These are phyloP conservation scores for Gallinago solitaria DNA, from an alignment of 2,797 vertebrate species.

Conservation along the genomic window DNA sequence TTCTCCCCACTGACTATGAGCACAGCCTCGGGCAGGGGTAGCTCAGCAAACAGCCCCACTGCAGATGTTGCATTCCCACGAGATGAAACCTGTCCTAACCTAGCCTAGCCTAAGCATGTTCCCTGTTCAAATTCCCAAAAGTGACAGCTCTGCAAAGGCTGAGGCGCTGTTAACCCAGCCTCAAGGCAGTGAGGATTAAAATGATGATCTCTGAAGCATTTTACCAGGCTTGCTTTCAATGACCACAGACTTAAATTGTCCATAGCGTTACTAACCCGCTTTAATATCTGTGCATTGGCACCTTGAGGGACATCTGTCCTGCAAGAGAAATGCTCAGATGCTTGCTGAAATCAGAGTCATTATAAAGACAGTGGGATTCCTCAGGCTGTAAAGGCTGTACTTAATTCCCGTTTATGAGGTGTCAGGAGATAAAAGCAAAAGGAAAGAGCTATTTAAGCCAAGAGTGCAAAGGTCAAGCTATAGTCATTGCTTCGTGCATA, in stretches of 20 bases:
- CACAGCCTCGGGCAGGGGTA: not conserved
- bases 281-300: not conserved
- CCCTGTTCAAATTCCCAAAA: not conserved
- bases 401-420: not conserved
- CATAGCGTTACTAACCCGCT: not conserved
- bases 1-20: not conserved
- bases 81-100: not conserved
- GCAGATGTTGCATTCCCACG: not conserved
- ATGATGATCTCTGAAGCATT: not conserved
- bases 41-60: not conserved
- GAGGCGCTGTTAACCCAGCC: not conserved
- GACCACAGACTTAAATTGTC: rapidly evolving
- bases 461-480: not conserved
- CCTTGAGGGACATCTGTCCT: not conserved
- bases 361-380: not conserved
- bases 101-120: not conserved
- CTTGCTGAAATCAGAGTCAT: not conserved
- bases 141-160: not conserved
- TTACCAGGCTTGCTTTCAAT: not conserved
- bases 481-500: not conserved
- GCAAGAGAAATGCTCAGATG: not conserved
- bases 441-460: not conserved
- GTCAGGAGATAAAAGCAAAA: not conserved
- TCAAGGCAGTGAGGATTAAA: not conserved
- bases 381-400: not conserved